Conservation (phyloP, 2,888 invertebrate genomes). For the Rhopalosiphum nymphaeae region DNA sequence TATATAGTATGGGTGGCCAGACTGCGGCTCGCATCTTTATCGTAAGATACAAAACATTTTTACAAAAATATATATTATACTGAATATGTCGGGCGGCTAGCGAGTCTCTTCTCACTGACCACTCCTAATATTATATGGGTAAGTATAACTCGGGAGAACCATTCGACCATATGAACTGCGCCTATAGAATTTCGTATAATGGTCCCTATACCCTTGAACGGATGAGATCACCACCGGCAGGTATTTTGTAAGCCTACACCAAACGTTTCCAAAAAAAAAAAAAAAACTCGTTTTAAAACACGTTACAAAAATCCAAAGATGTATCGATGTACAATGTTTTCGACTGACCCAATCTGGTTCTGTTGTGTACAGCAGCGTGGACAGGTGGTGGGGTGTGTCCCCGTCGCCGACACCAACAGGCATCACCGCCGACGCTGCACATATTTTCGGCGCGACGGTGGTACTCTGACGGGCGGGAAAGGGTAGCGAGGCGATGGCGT, state of each 20-base stretch:
- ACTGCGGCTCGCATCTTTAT: too few species aligned
- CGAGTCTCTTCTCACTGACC: too few species aligned
- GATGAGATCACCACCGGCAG: background rate
- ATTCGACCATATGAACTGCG: too few species aligned
- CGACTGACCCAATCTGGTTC: background rate
- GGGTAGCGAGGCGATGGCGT: background rate
- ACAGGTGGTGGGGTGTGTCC: background rate
- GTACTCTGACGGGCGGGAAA: background rate
- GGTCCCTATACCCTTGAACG: too few species aligned
- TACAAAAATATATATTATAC: too few species aligned
- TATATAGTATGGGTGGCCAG: too few species aligned
- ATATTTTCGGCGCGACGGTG: background rate
- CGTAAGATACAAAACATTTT: too few species aligned
- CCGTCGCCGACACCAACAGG: background rate
- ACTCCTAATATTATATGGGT: too few species aligned
- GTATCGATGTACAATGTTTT: background rate
- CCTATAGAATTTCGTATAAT: background rate
- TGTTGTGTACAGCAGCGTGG: background rate
- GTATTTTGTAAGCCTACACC: too few species aligned
- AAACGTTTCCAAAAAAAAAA: background rate
- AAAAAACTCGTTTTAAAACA: background rate
- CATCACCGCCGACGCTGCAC: background rate
- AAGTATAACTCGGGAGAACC: background rate
- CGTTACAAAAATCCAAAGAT: background rate
- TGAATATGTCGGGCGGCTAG: too few species aligned